These are phyloP conservation scores for Dicaeum eximium DNA, from an alignment of 2,113 vertebrate genomes.

Conservation along the genomic window DNA sequence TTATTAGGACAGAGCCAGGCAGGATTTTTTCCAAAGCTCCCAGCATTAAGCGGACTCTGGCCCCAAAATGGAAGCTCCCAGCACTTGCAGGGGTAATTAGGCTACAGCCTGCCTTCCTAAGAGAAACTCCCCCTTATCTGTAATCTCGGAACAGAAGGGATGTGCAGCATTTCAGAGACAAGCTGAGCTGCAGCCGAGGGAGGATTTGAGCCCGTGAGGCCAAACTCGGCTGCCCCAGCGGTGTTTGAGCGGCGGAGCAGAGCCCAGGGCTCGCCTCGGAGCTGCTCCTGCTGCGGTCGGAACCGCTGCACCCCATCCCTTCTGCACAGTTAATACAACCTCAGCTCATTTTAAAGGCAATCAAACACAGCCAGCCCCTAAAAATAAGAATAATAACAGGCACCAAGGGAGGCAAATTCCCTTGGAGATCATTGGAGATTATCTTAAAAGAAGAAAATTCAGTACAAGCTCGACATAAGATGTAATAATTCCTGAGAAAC, in stretches of 20 bases:
- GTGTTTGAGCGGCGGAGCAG: not conserved
- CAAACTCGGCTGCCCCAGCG: not conserved
- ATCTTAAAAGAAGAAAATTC: conserved; percentile 7
- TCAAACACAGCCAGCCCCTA: not conserved
- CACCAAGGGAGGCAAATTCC: conserved; percentile 18
- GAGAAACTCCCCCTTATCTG: not conserved
- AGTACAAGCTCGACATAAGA: not conserved
- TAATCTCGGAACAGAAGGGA: not conserved
- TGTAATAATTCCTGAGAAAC: conserved; percentile 17
- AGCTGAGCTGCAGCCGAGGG: not conserved
- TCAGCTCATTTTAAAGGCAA: not conserved
- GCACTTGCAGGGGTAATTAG: not conserved
- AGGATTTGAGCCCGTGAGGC: not conserved
- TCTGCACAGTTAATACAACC: not conserved
- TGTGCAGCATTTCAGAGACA: not conserved
- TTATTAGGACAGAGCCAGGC: not conserved
- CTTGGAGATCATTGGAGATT: conserved; percentile 19
- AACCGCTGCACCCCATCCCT: not conserved
- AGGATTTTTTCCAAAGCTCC: not conserved
- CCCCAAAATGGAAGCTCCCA: not conserved
- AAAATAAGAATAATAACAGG: conserved; percentile 23
- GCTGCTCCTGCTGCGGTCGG: not conserved
- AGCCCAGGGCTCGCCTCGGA: not conserved
- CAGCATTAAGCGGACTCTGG: not conserved
- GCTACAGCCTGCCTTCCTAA: not conserved